These are phyloP conservation scores for Dasysyrphus albostriatus DNA, from an alignment of 2,888 invertebrate genomes.

Conservation along the genomic window DNA sequence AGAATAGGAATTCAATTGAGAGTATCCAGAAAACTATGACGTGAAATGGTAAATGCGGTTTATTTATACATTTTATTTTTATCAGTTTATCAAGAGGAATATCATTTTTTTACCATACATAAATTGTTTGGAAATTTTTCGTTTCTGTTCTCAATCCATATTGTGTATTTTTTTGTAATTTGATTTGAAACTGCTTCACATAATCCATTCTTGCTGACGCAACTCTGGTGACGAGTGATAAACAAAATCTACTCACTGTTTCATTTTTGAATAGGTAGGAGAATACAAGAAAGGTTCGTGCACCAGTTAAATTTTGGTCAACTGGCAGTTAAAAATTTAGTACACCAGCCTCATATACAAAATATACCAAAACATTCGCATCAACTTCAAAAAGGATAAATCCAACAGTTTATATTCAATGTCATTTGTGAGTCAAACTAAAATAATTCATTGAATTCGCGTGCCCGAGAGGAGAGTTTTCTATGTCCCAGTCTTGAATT, in stretches of 20 bases:
- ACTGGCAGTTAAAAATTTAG: neutral
- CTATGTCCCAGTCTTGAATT: slow-evolving; percentile 19
- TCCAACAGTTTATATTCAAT: slow-evolving; percentile 39
- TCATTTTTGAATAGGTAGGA: neutral
- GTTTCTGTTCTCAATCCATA: no score
- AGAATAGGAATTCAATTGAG: no score
- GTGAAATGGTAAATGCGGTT: no score
- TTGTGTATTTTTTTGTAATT: no score
- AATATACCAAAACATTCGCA: neutral
- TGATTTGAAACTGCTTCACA: no score
- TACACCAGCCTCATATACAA: neutral
- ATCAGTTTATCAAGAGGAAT: no score
- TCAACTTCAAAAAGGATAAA: slow-evolving; percentile 31
- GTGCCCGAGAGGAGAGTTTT: slow-evolving; percentile 14
- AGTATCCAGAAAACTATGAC: no score
- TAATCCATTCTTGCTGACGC: neutral
- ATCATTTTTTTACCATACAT: no score
- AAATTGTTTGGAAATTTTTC: no score
- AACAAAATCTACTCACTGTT: neutral
- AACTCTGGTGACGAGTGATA: no score
- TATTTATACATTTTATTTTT: no score
- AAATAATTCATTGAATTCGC: slow-evolving; percentile 53
- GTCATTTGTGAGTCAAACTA: slow-evolving; percentile 67
- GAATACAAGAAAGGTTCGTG: neutral
- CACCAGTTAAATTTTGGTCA: neutral